Evolutionary conservation across 2,113 vertebrate genomes (phyloP).

Genomic region (Tenebrosternarchus preto): DNA sequence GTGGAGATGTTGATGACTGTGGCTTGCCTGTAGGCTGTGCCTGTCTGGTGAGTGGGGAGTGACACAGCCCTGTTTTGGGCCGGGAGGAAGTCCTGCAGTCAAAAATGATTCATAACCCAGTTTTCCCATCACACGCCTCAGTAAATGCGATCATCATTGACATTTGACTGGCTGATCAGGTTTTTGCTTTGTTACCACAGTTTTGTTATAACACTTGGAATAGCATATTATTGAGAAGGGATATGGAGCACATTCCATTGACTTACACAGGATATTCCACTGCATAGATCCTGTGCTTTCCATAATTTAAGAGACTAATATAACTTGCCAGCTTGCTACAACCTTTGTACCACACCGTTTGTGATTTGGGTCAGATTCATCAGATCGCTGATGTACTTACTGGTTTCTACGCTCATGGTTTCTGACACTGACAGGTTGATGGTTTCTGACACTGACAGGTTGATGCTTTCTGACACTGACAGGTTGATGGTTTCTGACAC

Average conservation of each 20-base stretch:
- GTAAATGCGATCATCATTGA: too few species aligned
- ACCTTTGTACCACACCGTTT: too few species aligned
- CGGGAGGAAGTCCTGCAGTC: slow-evolving; percentile 60
- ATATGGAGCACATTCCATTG: neutral
- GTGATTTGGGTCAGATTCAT: too few species aligned
- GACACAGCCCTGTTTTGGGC: slow-evolving; percentile 64
- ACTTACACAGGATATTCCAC: neutral
- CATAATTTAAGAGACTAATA: too few species aligned
- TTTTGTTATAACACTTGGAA: neutral
- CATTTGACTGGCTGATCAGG: neutral
- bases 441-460: too few species aligned
- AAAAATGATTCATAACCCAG: neutral
- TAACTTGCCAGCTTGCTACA: too few species aligned
- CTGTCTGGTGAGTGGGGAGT: slow-evolving; percentile 38
- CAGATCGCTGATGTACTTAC: too few species aligned
- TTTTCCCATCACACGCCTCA: neutral
- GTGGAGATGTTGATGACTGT: slow-evolving; percentile 65
- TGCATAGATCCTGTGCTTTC: too few species aligned
- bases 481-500: too few species aligned
- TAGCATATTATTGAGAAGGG: neutral
- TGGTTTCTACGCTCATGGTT: too few species aligned
- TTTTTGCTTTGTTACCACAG: neutral
- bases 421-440: too few species aligned
- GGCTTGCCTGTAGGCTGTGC: slow-evolving; percentile 61
- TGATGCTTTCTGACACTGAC: too few species aligned